Conservation (phyloP, 2,113 vertebrate genomes). For the Nesoenas mayeri region DNA sequence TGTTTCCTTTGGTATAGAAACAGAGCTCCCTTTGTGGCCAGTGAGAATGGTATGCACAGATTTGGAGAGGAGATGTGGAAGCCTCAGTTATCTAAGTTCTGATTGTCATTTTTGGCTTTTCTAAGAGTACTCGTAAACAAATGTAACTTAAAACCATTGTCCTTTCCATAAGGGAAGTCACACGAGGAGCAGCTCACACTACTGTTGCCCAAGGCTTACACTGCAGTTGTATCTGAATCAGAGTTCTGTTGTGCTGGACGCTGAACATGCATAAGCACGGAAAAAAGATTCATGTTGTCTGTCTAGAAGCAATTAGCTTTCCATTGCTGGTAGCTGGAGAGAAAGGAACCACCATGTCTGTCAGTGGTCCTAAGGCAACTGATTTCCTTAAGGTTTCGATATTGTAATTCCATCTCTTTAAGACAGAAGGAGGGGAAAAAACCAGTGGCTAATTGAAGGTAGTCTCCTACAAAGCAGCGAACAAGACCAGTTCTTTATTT, state of each 20-base stretch:
- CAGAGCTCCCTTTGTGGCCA: not conserved
- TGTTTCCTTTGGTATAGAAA: not conserved
- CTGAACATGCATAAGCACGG: not conserved
- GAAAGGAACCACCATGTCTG: not conserved
- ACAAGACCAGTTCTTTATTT: not conserved
- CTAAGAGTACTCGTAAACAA: not conserved
- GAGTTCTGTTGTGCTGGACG: not conserved
- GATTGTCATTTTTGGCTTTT: slow-evolving; percentile 7
- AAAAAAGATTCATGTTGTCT: not conserved
- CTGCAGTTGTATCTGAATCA: not conserved
- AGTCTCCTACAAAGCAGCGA: not conserved
- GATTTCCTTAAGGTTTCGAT: not conserved
- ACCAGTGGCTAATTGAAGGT: not conserved
- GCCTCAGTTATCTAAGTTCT: not conserved
- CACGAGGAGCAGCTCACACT: not conserved
- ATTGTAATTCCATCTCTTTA: not conserved
- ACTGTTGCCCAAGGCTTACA: not conserved
- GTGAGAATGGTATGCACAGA: not conserved
- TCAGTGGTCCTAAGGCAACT: not conserved
- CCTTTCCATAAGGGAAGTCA: not conserved
- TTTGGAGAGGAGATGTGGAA: not conserved
- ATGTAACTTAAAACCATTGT: not conserved
- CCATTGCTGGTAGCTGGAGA: not conserved
- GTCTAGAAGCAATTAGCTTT: not conserved
- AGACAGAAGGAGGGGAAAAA: not conserved